These are phyloP conservation scores for Hestina assimilis DNA, from an alignment of 1,140 invertebrate genomes.

Conservation along the genomic window DNA sequence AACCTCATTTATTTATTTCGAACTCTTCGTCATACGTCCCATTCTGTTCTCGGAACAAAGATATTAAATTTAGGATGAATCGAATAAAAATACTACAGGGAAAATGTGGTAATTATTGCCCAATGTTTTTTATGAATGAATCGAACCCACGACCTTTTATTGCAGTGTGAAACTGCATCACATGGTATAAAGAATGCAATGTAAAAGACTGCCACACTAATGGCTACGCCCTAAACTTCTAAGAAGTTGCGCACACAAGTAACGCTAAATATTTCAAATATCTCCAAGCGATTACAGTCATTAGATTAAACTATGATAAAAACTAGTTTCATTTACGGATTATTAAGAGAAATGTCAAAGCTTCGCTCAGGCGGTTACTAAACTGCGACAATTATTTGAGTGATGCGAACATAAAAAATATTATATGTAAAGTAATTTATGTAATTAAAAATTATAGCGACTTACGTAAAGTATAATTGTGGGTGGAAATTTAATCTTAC, in stretches of 20 bases:
- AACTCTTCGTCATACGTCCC: conserved; percentile 19
- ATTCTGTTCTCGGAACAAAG: conserved; percentile 9
- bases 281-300: neutral
- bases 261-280: neutral
- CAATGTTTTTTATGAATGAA: too few species aligned
- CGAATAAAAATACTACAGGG: neutral
- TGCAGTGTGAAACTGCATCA: neutral
- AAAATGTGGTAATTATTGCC: too few species aligned
- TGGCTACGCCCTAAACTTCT: conserved; percentile 35
- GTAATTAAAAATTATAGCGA: conserved; percentile 38
- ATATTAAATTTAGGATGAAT: neutral
- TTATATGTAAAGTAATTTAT: conserved; percentile 33
- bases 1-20: conserved; percentile 28
- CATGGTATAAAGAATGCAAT: conserved; percentile 11
- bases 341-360: neutral
- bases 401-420: conserved; percentile 29
- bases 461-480: conserved; percentile 40
- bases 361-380: conserved; percentile 14
- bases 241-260: conserved; percentile 27
- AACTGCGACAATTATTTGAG: conserved; percentile 33
- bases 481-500: conserved; percentile 24
- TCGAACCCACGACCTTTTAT: neutral
- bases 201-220: conserved; percentile 39
- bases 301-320: neutral
- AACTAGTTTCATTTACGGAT: neutral